These are phyloP conservation scores for Sepiola atlantica DNA, from an alignment of 2,888 invertebrate genomes.

Conservation along the genomic window DNA sequence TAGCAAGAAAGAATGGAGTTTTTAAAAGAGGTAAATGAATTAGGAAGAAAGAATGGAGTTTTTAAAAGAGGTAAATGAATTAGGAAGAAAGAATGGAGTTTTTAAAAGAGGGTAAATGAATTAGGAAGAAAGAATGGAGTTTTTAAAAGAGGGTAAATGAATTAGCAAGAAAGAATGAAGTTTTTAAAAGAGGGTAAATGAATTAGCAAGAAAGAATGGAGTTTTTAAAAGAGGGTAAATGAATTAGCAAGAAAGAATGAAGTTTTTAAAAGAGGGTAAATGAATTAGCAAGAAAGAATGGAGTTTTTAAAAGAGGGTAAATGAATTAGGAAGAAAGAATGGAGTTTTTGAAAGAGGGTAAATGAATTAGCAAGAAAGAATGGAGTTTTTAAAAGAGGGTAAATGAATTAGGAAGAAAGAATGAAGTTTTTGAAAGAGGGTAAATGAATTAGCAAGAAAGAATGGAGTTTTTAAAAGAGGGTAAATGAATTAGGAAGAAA, in stretches of 20 bases:
- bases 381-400: background rate
- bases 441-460: no score
- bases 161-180: background rate
- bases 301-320: background rate
- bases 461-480: background rate
- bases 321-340: background rate
- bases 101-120: no score
- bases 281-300: background rate
- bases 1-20: background rate
- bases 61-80: background rate
- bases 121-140: background rate
- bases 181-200: no score
- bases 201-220: background rate
- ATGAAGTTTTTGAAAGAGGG: no score
- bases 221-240: background rate
- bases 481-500: background rate
- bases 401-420: background rate
- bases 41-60: background rate
- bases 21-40: no score
- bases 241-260: background rate
- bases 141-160: no score
- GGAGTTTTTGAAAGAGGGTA: no score
- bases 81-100: background rate
- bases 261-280: no score
- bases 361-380: no score